Evolutionary conservation across 2,113 vertebrate genomes (phyloP).

Genomic region (Halichoerus grypus): DNA sequence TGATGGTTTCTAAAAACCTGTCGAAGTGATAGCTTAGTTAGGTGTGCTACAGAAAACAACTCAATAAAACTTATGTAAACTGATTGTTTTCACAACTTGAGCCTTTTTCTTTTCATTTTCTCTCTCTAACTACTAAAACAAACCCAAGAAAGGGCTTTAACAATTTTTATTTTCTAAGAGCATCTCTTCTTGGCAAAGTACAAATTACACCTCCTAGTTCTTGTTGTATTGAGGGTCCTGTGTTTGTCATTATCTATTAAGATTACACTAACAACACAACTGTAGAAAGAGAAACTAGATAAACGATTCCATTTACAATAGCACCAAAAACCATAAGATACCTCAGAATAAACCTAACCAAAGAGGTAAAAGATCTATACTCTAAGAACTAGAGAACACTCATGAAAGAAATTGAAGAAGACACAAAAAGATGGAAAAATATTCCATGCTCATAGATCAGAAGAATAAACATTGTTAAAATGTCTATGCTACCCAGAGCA

Average conservation of each 20-base stretch:
- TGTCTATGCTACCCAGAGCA: too few species aligned
- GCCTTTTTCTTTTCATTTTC: background rate
- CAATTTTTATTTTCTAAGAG: background rate
- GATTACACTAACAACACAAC: too few species aligned
- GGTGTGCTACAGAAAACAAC: background rate
- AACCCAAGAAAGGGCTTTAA: background rate
- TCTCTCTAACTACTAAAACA: background rate
- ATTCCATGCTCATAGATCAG: too few species aligned
- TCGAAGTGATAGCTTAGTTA: background rate
- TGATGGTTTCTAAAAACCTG: background rate
- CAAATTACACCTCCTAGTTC: background rate
- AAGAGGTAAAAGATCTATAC: too few species aligned
- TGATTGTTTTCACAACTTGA: background rate
- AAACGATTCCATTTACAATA: too few species aligned
- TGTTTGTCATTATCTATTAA: background rate
- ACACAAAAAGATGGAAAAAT: too few species aligned
- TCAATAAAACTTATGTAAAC: background rate
- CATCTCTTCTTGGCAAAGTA: background rate
- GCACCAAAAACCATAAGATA: too few species aligned
- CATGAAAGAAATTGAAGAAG: too few species aligned
- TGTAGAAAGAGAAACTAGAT: too few species aligned
- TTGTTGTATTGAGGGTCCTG: background rate
- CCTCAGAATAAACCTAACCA: too few species aligned
- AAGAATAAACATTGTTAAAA: too few species aligned
- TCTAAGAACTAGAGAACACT: too few species aligned